Percentiles rank a stretch among this genome's conserved stretches.
Evolutionary conservation across 2,113 vertebrate species (phyloP).

Genomic region (Scomber scombrus): DNA sequence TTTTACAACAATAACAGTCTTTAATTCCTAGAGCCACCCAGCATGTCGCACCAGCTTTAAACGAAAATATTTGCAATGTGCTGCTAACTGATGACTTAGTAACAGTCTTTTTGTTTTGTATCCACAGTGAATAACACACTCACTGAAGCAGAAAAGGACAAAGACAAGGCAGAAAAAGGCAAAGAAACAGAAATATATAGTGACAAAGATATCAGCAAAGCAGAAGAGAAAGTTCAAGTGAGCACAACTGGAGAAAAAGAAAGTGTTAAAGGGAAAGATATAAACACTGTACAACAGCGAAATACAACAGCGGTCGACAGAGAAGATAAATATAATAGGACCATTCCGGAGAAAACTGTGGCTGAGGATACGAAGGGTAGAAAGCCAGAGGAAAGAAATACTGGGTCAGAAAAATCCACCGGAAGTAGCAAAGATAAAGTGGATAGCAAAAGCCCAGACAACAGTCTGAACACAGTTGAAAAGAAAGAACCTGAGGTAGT

Average conservation of each 20-base stretch:
- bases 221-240: constrained; percentile 53
- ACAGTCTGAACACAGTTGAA: constrained; percentile 65
- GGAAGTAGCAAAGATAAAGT: constrained; percentile 55
- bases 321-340: constrained; percentile 61
- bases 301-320: constrained; percentile 60
- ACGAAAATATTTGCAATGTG: constrained; percentile 19
- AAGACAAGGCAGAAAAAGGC: constrained; percentile 37
- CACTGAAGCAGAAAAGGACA: constrained; percentile 71
- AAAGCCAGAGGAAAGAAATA: constrained; percentile 50
- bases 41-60: neutral
- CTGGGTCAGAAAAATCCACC: constrained; percentile 50
- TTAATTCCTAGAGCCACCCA: neutral
- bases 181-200: constrained; percentile 51
- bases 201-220: constrained; percentile 59
- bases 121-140: constrained; percentile 81
- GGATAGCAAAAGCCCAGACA: constrained; percentile 51
- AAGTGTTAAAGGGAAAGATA: constrained; percentile 42
- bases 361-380: constrained; percentile 46
- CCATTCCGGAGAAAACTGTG: constrained; percentile 58
- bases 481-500: constrained; percentile 32
- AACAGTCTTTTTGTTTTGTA: constrained; percentile 29
- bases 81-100: neutral
- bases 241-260: constrained; percentile 50
- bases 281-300: constrained; percentile 28
- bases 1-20: neutral